A percentile compares a stretch with the other conserved stretches of the same genome.
Conservation (phyloP, 2,113 vertebrate species). For the Coptodon rendalli region DNA sequence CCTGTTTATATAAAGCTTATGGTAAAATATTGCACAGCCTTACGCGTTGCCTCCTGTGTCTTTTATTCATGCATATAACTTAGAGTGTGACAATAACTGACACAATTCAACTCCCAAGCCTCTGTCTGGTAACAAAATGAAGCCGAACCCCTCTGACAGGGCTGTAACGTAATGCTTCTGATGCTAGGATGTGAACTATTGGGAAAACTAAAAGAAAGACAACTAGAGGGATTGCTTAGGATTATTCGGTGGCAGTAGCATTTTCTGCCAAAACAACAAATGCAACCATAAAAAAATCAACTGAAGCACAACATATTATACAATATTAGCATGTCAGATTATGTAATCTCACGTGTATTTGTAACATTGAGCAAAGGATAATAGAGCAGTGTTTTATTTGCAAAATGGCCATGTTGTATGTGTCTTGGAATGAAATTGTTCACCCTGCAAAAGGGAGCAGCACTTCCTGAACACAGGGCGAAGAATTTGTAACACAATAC, state of each 20-base stretch:
- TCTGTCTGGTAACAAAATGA: neutral
- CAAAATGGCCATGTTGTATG: neutral
- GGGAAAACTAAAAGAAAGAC: neutral
- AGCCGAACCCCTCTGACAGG: accelerated
- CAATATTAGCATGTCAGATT: neutral
- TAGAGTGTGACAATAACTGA: neutral
- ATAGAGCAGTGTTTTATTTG: neutral
- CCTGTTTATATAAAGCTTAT: neutral
- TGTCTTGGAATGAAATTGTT: constrained; percentile 20
- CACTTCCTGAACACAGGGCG: constrained; percentile 9
- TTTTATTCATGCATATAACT: neutral
- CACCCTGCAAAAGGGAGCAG: constrained; percentile 15
- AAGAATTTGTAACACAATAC: constrained; percentile 57
- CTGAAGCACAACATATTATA: neutral
- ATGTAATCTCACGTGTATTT: neutral
- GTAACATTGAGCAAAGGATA: neutral
- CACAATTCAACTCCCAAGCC: neutral
- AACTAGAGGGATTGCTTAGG: neutral
- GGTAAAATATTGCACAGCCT: neutral
- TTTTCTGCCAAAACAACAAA: neutral
- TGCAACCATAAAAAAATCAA: accelerated
- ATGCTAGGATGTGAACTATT: neutral
- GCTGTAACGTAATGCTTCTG: neutral
- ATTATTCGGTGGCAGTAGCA: neutral
- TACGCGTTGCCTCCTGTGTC: neutral